phyloP scores from a whole-genome alignment of 2,888 invertebrate species.

The Eulithis testata region DNA sequence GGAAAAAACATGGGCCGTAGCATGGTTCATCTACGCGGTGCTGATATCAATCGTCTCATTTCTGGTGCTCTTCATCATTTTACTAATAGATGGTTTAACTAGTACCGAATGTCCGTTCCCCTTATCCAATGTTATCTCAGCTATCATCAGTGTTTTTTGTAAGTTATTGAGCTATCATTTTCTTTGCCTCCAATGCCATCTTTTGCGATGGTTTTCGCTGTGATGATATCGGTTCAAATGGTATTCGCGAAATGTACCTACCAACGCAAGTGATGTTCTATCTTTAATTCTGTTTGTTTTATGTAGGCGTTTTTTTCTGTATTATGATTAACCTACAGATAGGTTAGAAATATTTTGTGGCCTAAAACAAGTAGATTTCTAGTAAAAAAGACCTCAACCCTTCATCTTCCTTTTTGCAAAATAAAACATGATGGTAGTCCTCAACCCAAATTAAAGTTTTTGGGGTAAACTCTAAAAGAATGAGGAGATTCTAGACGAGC shows the following conservation, averaged over 20 bases:
- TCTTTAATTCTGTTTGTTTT: slow-evolving; percentile 42
- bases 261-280: slow-evolving; percentile 47
- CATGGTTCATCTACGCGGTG: slow-evolving; percentile 3
- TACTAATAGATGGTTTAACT: neutral
- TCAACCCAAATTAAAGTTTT: too few relatives aligned
- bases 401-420: too few relatives aligned
- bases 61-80: neutral
- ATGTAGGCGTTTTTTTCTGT: slow-evolving; percentile 36
- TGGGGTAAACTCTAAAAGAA: too few relatives aligned
- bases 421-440: too few relatives aligned
- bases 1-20: neutral
- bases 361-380: too few relatives aligned
- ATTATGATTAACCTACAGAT: too few relatives aligned
- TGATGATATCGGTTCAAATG: slow-evolving; percentile 44
- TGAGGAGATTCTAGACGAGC: too few relatives aligned
- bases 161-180: neutral
- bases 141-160: neutral
- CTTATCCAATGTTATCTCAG: neutral
- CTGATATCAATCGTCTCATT: neutral
- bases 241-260: slow-evolving; percentile 36
- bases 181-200: too few relatives aligned
- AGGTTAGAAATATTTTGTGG: too few relatives aligned
- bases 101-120: slow-evolving; percentile 1
- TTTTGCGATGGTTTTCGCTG: slow-evolving; percentile 39
- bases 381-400: too few relatives aligned